Conservation (phyloP, 2,888 invertebrate genomes). For the Cheilosia soror region DNA sequence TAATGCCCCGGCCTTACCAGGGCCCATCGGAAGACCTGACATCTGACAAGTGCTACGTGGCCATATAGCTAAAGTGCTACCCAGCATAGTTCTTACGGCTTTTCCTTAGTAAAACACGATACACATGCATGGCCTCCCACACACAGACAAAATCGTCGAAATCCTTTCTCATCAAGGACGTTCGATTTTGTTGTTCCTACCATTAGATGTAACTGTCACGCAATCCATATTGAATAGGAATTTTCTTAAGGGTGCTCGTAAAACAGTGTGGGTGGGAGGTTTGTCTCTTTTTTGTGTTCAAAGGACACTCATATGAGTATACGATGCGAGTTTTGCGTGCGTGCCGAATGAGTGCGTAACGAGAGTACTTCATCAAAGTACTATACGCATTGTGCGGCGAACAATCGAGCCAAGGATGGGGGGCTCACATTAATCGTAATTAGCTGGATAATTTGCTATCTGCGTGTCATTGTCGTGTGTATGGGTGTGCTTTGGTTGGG, state of each 20-base stretch:
- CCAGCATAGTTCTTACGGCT: not conserved
- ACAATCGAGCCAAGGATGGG: not conserved
- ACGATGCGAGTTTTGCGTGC: constrained; percentile 25
- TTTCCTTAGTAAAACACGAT: not conserved
- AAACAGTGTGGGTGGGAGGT: too few relatives aligned
- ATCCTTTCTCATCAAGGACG: constrained; percentile 42
- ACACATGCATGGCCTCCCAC: not conserved
- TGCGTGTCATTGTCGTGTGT: constrained; percentile 25
- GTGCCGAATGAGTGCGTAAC: constrained; percentile 18
- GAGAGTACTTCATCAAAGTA: constrained; percentile 28
- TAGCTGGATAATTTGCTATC: constrained; percentile 66
- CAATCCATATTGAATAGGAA: constrained; percentile 64
- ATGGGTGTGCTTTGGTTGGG: not conserved
- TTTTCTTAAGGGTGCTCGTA: constrained; percentile 13
- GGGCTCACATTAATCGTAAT: constrained; percentile 60
- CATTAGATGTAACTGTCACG: constrained; percentile 66
- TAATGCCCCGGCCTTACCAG: not conserved
- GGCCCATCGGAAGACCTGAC: constrained; percentile 25
- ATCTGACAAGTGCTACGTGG: constrained; percentile 49
- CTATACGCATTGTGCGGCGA: constrained; percentile 22
- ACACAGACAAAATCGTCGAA: not conserved
- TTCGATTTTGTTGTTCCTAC: constrained; percentile 33
- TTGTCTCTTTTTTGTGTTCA: not conserved
- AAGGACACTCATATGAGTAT: constrained; percentile 27
- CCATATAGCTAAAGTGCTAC: constrained; percentile 19